Evolutionary conservation across 2,888 invertebrate species (phyloP), one percentile per base, ranked within the genome.

Genomic region (Cephalotes varians): DNA sequence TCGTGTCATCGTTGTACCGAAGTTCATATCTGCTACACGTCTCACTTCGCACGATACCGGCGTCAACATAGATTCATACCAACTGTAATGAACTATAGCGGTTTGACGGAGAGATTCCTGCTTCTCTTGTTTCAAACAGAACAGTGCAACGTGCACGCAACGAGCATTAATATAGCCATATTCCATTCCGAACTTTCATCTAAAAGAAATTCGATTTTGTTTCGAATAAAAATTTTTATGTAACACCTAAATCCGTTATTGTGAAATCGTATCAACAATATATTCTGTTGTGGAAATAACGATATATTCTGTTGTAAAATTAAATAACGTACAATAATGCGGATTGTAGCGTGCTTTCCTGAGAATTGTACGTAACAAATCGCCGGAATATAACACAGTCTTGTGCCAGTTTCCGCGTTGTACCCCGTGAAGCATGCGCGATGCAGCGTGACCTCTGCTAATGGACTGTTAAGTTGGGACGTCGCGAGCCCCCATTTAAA

Each of bases 391-490:
- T 69, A 77, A 77, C 49, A 44, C 65, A 44, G 44, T 47, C 69
- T 69, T 40, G 69, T 56, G 44, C 56, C 71, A 49, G 44, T 67
- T 77, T 51, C 47, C 31, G 65, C 74, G n/a, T 54, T 56, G 54
- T 76, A 65, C 49, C 51, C 44, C 60, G 34, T 58, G 58, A 81
- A 64, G 73, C 81, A 73, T 79, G 72, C 67, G 83, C 81, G 64
- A 60, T 72, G 65, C 64, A 58, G 37, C 73, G 69, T 74, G 74
- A 79, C 74, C 80, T 47, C 40, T 51, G 72, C 51, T 79, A 87
- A 85, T 81, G 81, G 64, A 82, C 82, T 65, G 86, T 85, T 85
- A 85, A 81, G 76, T 60, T 73, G 51, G 40, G 28, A 79, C 67
- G 73, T 74, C 83, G 84, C 71, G 58, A 47, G 77, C 67, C 82